Base-by-base conservation (phyloP, 2,113 vertebrate genomes). In the Pao palembangensis region DNA sequence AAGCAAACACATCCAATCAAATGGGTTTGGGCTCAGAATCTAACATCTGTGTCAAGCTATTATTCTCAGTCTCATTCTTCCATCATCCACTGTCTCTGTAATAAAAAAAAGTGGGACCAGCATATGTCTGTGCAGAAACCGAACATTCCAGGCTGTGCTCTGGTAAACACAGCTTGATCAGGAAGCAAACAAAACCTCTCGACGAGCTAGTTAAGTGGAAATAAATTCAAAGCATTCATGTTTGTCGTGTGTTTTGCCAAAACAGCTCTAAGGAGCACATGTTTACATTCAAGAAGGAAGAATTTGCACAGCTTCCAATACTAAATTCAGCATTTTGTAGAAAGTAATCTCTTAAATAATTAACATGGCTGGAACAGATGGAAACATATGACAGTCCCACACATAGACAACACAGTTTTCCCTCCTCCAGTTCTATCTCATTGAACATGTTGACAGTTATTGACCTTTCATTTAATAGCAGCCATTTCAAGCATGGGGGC, bases 161-260 rank as follows among this genome's bases (percentile, higher is more conserved):
- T 2, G 47, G 54, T 53, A 62, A 67, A 63, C 54, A 55, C 28
- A 52, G 20, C 12, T 13, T 23, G 1, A 68, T 63, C 42, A 46
- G 18, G 21, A 41, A 55, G 18, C 25, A 43, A 28, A 34, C 46
- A 60, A 28, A 51, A 47, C 21, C 59, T 51, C 58, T 51, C 55
- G 34, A 62, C 49, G 8, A 8, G 55, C 49, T 23, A 15, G 31
- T 60, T 56, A 60, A 65, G 56, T 46, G 19, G 38, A 56, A 57
- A 67, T 56, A 0, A 25, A 63, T 58, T 68, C 41, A 6, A 34
- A 34, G 52, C 44, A 15, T 8, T 4, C 44, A 15, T 19, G n/a
- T 31, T 15, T 52, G 55, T 8, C 51, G 13, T 19, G 15, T 12
- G 14, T 2, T 56, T 50, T 73, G 42, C 49, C 44, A 13, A 41